A percentile compares a stretch with the other conserved stretches of the same genome.
phyloP scores from a whole-genome alignment of 2,797 vertebrate species.

The Pangasius krempfi region DNA sequence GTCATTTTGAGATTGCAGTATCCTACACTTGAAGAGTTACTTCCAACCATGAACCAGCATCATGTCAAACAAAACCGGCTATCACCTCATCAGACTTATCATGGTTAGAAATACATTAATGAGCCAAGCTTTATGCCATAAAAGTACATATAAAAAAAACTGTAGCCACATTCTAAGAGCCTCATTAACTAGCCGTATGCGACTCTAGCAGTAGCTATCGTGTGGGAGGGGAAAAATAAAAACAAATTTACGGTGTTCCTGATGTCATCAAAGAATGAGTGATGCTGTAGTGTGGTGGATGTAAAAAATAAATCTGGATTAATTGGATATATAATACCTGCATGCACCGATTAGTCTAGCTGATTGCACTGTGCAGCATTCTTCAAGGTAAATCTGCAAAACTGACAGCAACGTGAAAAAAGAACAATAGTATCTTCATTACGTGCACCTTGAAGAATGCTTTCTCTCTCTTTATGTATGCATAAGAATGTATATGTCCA shows the following conservation, averaged over 20 bases:
- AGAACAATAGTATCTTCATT: slow-evolving; percentile 64
- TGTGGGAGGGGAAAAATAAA: slow-evolving; percentile 21
- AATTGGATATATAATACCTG: slow-evolving; percentile 72
- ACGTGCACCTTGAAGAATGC: slow-evolving; percentile 80
- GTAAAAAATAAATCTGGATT: slow-evolving; percentile 72
- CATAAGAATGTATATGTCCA: slow-evolving; percentile 55
- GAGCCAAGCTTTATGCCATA: background rate
- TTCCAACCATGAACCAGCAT: slow-evolving; percentile 5
- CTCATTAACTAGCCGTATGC: slow-evolving; percentile 27
- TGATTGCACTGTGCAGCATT: slow-evolving; percentile 76
- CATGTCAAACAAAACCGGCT: background rate
- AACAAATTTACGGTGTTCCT: slow-evolving; percentile 31
- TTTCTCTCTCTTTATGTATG: slow-evolving; percentile 53
- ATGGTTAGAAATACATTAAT: slow-evolving; percentile 16
- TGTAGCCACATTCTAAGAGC: background rate
- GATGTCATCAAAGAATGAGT: slow-evolving; percentile 69
- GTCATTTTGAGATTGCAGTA: slow-evolving; percentile 19
- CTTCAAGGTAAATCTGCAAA: slow-evolving; percentile 77
- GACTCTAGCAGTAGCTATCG: slow-evolving; percentile 9
- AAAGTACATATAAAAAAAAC: background rate
- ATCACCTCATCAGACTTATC: slow-evolving; percentile 24
- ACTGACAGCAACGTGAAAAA: slow-evolving; percentile 44
- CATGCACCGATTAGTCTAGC: slow-evolving; percentile 80
- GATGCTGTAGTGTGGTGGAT: slow-evolving; percentile 79
- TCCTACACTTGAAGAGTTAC: slow-evolving; percentile 20